These are phyloP conservation scores for Brachionus sp. DNA, from an alignment of 1,140 invertebrate genomes.

Conservation along the genomic window DNA sequence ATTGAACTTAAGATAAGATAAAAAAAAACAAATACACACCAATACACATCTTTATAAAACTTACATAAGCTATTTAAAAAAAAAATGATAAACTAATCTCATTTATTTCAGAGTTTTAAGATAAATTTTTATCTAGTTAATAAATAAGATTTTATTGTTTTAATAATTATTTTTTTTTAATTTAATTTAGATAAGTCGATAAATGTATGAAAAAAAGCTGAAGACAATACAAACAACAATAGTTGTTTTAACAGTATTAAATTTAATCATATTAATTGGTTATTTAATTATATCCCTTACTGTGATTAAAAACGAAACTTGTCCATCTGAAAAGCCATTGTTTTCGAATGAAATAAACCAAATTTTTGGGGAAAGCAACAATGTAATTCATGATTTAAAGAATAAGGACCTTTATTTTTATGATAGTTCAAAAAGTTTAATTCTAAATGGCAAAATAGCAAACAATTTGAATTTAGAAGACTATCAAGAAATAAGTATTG, in stretches of 20 bases:
- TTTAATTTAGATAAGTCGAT: neutral
- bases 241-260: neutral
- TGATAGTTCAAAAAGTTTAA: neutral
- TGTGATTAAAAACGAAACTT: neutral
- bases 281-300: conserved; percentile 4
- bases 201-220: neutral
- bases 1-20: neutral
- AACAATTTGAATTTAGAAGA: neutral
- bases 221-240: neutral
- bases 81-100: neutral
- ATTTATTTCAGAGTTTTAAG: neutral
- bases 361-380: neutral
- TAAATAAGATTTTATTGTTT: neutral
- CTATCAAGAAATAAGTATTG: neutral
- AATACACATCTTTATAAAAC: neutral
- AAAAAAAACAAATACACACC: conserved; percentile 3
- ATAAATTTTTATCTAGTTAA: neutral
- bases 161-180: neutral
- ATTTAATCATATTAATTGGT: neutral
- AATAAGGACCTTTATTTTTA: neutral
- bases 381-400: neutral
- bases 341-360: neutral
- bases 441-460: neutral
- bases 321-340: neutral
- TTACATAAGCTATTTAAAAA: neutral